Percentiles rank a stretch among this genome's conserved stretches.
Conservation (phyloP, 37 sponge, comb jelly and placozoan species). For the Eunapius fragilis region DNA sequence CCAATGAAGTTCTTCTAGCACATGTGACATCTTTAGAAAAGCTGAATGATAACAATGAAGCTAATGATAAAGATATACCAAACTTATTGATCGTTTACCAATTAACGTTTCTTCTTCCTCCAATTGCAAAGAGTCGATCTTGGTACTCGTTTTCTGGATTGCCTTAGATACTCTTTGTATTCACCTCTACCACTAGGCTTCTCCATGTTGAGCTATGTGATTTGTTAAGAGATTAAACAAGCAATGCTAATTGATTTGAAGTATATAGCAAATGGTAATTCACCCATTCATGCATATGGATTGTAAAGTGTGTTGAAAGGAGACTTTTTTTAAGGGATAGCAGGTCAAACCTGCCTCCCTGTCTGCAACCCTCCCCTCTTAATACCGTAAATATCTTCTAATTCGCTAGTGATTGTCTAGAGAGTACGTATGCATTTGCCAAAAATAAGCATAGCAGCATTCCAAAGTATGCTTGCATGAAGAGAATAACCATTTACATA, state of each 20-base stretch:
- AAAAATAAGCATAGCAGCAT: background rate
- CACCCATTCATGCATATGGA: background rate
- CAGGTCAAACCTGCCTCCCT: background rate
- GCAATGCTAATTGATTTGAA: background rate
- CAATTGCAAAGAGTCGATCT: constrained; percentile 4
- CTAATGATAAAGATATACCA: too few species aligned
- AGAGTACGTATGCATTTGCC: background rate
- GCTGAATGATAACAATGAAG: too few species aligned
- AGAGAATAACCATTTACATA: background rate
- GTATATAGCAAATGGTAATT: background rate
- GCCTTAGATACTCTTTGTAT: background rate
- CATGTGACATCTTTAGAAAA: too few species aligned
- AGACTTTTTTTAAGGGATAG: background rate
- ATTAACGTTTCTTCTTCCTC: background rate
- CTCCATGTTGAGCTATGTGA: background rate
- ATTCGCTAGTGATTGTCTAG: background rate
- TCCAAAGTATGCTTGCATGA: background rate
- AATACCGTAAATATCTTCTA: background rate
- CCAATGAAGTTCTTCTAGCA: too few species aligned
- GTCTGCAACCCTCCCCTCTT: background rate
- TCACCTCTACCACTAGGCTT: background rate
- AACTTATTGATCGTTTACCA: too few species aligned
- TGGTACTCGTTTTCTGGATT: background rate
- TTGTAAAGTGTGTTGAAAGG: background rate
- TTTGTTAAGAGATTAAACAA: background rate